Evolutionary conservation across 2,113 vertebrate genomes (phyloP).

Genomic region (Nestor notabilis): DNA sequence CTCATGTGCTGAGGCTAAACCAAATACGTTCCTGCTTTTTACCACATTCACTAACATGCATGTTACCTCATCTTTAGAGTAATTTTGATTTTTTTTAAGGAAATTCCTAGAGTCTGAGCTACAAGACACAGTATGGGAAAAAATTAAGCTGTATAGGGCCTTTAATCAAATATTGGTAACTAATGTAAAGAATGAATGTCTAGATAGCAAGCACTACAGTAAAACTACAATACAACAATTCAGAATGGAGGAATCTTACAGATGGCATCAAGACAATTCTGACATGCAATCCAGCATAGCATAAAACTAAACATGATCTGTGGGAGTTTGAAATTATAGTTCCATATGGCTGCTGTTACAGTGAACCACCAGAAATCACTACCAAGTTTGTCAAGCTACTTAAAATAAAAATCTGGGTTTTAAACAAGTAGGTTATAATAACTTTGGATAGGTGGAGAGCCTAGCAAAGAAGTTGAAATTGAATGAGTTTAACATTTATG

Average conservation of each 20-base stretch:
- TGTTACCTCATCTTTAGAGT: not conserved
- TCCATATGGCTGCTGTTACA: slow-evolving; percentile 68
- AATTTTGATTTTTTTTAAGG: not conserved
- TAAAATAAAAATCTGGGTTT: slow-evolving; percentile 57
- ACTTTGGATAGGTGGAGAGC: not conserved
- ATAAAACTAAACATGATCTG: slow-evolving; percentile 62
- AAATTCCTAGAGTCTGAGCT: not conserved
- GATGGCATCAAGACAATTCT: slow-evolving; percentile 63
- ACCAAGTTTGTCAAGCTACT: slow-evolving; percentile 58
- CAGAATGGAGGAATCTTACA: slow-evolving; percentile 45
- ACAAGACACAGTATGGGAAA: not conserved
- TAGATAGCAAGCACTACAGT: not conserved
- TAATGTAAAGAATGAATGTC: not conserved
- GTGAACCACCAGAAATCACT: slow-evolving; percentile 33
- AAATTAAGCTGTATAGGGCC: not conserved
- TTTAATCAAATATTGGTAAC: slow-evolving; percentile 3
- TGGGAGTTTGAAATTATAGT: slow-evolving; percentile 67
- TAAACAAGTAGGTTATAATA: slow-evolving; percentile 21
- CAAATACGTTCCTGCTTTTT: not conserved
- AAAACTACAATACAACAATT: slow-evolving; percentile 18
- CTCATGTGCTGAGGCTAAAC: not conserved
- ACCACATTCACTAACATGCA: not conserved
- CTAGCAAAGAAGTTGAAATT: not conserved
- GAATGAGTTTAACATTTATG: not conserved
- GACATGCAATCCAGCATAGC: slow-evolving; percentile 52